Percentiles rank a stretch among this genome's conserved stretches.
These are phyloP conservation scores for Arenaria interpres DNA, from an alignment of 2,113 vertebrate species.

Conservation along the genomic window DNA sequence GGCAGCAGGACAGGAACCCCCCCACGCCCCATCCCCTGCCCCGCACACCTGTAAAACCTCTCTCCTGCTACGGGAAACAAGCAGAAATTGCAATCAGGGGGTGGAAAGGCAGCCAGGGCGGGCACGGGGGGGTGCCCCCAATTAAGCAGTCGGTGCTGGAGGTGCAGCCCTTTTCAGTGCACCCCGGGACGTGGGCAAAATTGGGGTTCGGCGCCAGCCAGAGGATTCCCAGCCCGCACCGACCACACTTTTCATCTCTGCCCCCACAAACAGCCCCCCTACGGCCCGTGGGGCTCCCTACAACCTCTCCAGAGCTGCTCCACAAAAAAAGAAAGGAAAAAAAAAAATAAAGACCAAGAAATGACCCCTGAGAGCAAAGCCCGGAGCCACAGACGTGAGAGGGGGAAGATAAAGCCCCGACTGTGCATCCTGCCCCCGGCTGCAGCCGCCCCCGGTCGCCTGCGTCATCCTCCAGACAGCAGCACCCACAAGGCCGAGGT, in stretches of 20 bases:
- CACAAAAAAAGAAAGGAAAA: background rate
- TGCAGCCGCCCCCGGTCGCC: background rate
- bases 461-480: background rate
- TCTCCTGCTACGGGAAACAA: background rate
- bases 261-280: background rate
- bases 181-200: accelerated
- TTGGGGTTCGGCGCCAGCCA: background rate
- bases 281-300: accelerated
- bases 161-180: background rate
- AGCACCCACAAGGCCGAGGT: background rate
- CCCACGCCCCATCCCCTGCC: background rate
- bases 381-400: accelerated
- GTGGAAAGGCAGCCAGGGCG: background rate
- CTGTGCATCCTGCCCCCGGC: background rate
- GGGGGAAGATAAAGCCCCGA: background rate
- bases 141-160: background rate
- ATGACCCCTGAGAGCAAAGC: accelerated
- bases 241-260: accelerated
- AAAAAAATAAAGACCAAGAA: too few relatives aligned
- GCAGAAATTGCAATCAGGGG: background rate
- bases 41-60: background rate
- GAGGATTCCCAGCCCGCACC: background rate
- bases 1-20: background rate
- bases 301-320: background rate
- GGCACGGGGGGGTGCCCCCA: background rate